phyloP scores from a whole-genome alignment of 2,888 invertebrate species.

The Andricus curvator region DNA sequence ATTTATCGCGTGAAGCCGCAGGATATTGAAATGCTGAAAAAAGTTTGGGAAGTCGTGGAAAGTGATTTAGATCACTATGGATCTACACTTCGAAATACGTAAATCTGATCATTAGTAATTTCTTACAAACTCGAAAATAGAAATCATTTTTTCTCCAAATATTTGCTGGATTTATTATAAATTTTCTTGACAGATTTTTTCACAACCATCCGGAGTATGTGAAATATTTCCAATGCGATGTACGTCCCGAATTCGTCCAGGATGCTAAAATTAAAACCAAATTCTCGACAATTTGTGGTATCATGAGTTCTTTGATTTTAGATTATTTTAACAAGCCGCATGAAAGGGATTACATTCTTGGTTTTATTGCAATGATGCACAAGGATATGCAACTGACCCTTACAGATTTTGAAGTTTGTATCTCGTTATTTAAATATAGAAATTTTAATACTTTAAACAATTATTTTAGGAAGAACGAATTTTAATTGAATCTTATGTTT shows the following conservation, averaged over 20 bases:
- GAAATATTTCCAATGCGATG: slow-evolving; percentile 51
- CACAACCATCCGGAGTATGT: slow-evolving; percentile 52
- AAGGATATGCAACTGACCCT: slow-evolving; percentile 53
- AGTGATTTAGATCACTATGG: slow-evolving; percentile 49
- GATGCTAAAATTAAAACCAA: slow-evolving; percentile 50
- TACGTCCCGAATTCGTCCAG: slow-evolving; percentile 50
- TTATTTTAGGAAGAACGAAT: neutral
- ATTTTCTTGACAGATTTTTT: slow-evolving; percentile 46
- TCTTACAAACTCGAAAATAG: neutral
- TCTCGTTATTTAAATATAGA: neutral
- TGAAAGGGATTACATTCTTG: slow-evolving; percentile 51
- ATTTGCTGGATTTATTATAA: neutral
- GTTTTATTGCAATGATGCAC: slow-evolving; percentile 56
- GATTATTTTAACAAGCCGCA: slow-evolving; percentile 50
- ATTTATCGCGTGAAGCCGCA: slow-evolving; percentile 42
- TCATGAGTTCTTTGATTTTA: slow-evolving; percentile 49
- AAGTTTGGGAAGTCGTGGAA: slow-evolving; percentile 52
- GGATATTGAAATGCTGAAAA: slow-evolving; percentile 44
- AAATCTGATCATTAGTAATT: slow-evolving; percentile 2
- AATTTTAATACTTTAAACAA: neutral
- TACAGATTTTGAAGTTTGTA: slow-evolving; percentile 51
- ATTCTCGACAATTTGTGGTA: slow-evolving; percentile 46
- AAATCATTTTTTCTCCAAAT: neutral
- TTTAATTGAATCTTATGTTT: neutral
- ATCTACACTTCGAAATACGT: slow-evolving; percentile 48